These are phyloP conservation scores for Danaus melanippus DNA, from an alignment of 1,140 invertebrate genomes.

Conservation along the genomic window DNA sequence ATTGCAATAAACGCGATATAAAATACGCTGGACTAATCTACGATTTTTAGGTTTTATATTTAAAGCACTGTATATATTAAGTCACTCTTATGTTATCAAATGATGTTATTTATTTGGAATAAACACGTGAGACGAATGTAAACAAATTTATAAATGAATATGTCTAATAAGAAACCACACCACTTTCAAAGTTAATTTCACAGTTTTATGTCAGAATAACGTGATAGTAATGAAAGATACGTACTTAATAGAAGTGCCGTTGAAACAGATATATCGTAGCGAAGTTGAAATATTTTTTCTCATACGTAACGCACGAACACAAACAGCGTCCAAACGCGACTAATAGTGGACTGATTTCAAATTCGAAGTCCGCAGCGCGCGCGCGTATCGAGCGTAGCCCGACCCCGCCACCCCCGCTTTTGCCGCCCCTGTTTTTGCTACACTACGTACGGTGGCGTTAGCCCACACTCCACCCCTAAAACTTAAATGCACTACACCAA, in stretches of 20 bases:
- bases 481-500: too few relatives aligned
- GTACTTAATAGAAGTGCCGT: slow-evolving; percentile 40
- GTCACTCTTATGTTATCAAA: slow-evolving; percentile 1
- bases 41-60: neutral
- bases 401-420: slow-evolving; percentile 39
- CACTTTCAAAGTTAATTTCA: slow-evolving; percentile 4
- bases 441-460: slow-evolving; percentile 31
- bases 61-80: slow-evolving; percentile 1
- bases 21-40: neutral
- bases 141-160: slow-evolving; percentile 27
- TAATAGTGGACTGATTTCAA: slow-evolving; percentile 21
- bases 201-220: neutral
- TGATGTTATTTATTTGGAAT: too few relatives aligned
- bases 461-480: slow-evolving; percentile 28
- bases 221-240: slow-evolving; percentile 33
- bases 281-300: slow-evolving; percentile 33
- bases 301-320: slow-evolving; percentile 34
- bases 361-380: slow-evolving; percentile 43
- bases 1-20: neutral
- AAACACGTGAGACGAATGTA: slow-evolving; percentile 36
- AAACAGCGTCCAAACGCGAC: slow-evolving; percentile 54
- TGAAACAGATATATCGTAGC: slow-evolving; percentile 49
- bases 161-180: neutral
- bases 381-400: slow-evolving; percentile 62
- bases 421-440: slow-evolving; percentile 50